Evolutionary conservation across 1,140 invertebrate genomes (phyloP), one percentile per base, ranked within the genome.

Genomic region (Cydia strobilella): DNA sequence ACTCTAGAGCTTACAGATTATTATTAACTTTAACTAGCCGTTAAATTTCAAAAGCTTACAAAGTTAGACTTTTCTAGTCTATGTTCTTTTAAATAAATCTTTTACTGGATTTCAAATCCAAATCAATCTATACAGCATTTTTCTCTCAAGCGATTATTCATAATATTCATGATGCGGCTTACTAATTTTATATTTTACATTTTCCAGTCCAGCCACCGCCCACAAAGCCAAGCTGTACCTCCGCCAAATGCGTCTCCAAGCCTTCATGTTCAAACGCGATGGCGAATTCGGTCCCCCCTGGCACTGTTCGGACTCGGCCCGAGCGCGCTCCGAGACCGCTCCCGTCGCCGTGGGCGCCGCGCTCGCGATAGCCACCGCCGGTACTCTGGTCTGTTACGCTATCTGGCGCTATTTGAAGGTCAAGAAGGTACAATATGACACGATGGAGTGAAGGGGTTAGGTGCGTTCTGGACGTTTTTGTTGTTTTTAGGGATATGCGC

Each of bases 401-500:
- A 95, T 96, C n/a, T 97, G 95, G 91, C 95, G 97, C 80, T 97
- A 98, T 84, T 95, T 97, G 83, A 97, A 97, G 89, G 94, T 98
- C 35, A 98, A 98, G 90, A 98, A 97, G 86, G 96, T 98, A 5
- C 96, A 98, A 84, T 98, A 98, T 88, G 97, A 97, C 84, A 98
- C 97, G 1, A 98, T 98, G 97, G 96, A 98, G 88, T 98, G 84
- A 89, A 77, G 72, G 42, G 76, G 78, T 75, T 79, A 76, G 74
- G 72, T 75, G 77, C 79, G 80, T 86, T 84, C 76, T 83, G 78
- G 81, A 80, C 20, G 18, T 73, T 76, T 63, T 72, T 75, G 75
- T 69, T 75, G 39, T 71, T 23, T 62, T 13, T 74, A 23, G 51
- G 15, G 51, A 20, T 59, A 5, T 31, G 31, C 31, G 51, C 7